A percentile compares a stretch with the other conserved stretches of the same genome.
phyloP scores from a whole-genome alignment of 2,113 vertebrate species.

The Notothenia rossii region DNA sequence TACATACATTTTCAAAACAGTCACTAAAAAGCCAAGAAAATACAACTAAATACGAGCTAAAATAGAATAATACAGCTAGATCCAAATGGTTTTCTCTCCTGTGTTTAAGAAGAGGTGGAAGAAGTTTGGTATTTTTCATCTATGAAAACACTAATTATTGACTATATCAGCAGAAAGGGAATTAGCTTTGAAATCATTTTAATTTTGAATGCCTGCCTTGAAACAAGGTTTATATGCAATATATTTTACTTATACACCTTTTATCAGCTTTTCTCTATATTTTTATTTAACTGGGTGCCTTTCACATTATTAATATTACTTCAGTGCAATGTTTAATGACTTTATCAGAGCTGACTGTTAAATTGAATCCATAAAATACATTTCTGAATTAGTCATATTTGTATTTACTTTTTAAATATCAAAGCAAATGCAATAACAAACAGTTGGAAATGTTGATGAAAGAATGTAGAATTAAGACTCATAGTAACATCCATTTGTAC shows the following conservation, averaged over 20 bases:
- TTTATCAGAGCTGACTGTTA: neutral
- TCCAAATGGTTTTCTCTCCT: no score
- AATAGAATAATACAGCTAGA: no score
- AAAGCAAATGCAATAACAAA: neutral
- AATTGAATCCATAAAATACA: neutral
- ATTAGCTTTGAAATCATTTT: neutral
- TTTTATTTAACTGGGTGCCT: neutral
- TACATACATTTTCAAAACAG: no score
- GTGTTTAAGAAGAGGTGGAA: no score
- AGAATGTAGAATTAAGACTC: no score
- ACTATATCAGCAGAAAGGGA: neutral
- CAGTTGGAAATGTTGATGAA: neutral
- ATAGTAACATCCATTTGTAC: neutral
- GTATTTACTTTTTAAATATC: no score
- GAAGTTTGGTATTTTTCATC: no score
- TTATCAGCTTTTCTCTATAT: neutral
- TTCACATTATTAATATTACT: neutral
- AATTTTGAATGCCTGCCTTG: neutral
- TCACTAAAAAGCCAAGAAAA: no score
- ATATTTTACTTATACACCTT: neutral
- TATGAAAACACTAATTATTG: neutral
- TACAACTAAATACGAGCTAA: no score
- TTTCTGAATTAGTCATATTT: neutral
- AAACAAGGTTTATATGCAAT: neutral
- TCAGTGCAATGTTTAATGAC: neutral